Evolutionary conservation across 2,113 vertebrate genomes (phyloP).

Genomic region (Zosterops hypoxanthus): DNA sequence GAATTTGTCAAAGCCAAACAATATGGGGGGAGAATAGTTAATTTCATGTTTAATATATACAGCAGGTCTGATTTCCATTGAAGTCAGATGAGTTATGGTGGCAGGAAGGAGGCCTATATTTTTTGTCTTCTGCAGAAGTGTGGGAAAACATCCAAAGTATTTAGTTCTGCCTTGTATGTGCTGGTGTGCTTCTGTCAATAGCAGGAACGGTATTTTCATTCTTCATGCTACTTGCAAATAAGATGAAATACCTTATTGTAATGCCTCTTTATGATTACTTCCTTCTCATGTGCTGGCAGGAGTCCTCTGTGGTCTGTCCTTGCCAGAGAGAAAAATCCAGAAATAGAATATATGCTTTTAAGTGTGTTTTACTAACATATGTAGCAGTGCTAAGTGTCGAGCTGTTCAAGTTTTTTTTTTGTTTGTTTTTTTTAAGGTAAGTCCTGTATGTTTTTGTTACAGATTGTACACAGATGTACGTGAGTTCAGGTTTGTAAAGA

Average conservation of each 20-base stretch:
- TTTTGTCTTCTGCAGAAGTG: conserved; percentile 13
- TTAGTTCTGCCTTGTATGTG: neutral
- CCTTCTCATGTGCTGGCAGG: neutral
- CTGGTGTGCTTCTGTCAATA: neutral
- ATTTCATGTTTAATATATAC: conserved; percentile 49
- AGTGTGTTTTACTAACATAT: neutral
- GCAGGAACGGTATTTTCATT: conserved; percentile 1
- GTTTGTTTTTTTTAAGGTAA: neutral
- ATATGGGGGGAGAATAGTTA: neutral
- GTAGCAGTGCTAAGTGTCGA: neutral
- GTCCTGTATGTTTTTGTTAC: neutral
- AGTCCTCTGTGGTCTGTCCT: neutral
- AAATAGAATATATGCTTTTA: conserved; percentile 28
- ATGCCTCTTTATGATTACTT: conserved; percentile 18
- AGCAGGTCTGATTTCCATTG: conserved; percentile 48
- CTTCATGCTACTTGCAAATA: conserved; percentile 26
- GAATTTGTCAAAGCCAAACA: conserved; percentile 44
- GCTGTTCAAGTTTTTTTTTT: neutral
- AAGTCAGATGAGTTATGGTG: conserved; percentile 1
- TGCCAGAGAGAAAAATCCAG: conserved; percentile 22
- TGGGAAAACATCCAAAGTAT: neutral
- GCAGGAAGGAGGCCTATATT: neutral
- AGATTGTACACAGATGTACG: neutral
- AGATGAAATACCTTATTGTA: conserved; percentile 21
- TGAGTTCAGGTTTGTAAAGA: neutral